Percentiles rank a stretch among this genome's conserved stretches.
Evolutionary conservation across 2,797 vertebrate species (phyloP).

Genomic region (Coregonus ussuriensis): DNA sequence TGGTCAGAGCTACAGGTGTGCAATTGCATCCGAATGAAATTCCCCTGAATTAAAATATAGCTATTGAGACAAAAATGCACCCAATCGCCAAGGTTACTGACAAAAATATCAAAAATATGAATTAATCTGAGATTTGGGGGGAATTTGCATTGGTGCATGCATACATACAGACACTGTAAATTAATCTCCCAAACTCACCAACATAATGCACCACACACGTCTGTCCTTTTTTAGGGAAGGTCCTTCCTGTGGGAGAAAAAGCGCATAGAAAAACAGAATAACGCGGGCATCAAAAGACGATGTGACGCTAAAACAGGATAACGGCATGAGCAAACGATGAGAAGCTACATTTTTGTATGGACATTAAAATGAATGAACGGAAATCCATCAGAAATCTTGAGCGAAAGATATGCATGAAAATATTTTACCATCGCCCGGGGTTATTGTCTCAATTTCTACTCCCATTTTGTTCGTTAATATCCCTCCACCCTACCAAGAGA

Average conservation of each 20-base stretch:
- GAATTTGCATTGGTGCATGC: neutral
- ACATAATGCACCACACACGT: conserved; percentile 94
- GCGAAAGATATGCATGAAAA: neutral
- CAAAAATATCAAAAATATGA: neutral
- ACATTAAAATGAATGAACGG: neutral
- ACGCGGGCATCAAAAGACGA: neutral
- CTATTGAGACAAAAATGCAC: neutral
- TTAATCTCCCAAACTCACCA: conserved; percentile 79
- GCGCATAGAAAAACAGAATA: conserved; percentile 9
- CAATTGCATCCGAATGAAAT: neutral
- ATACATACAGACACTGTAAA: too few relatives aligned
- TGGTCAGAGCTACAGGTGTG: neutral
- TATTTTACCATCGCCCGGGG: conserved; percentile 88
- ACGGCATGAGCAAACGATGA: neutral
- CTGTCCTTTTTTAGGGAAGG: conserved; percentile 94
- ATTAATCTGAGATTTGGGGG: neutral
- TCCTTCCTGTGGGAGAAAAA: conserved; percentile 81
- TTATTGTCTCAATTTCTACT: conserved; percentile 90
- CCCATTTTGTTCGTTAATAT: conserved; percentile 76
- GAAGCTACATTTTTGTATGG: neutral
- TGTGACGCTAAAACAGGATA: too few relatives aligned
- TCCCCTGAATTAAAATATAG: neutral
- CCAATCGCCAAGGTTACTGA: neutral
- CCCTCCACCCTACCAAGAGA: conserved; percentile 22
- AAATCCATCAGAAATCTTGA: neutral